Base-by-base conservation (phyloP, 2,888 invertebrate genomes). In the Drymonia ruficornis region DNA sequence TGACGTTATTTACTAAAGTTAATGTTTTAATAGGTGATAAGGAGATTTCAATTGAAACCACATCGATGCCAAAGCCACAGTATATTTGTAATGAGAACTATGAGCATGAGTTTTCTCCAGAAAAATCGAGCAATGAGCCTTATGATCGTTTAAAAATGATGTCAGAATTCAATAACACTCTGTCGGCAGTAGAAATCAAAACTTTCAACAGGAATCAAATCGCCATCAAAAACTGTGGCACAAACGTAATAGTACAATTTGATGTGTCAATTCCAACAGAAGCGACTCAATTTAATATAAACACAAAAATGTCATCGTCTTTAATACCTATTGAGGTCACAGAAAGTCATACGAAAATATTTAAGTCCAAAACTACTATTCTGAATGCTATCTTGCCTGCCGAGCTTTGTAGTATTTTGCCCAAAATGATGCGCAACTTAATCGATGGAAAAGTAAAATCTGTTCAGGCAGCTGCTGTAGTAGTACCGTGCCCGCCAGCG, bases 331-430 rank as follows among this genome's bases (percentile, higher is more conserved):
- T 84, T 9, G 53, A 67, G 16, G 59, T 69, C 43, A 72, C 74
- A 15, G 74, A 81, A 12, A 80, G 72, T 61, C 65, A 81, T 13
- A 79, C 81, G 0, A 83, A 76, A 56, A 62, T 85, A 53, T 86
- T 82, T 48, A 89, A 90, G 76, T 87, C 82, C 64, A 81, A 86
- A 65, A 84, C 78, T 15, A 78, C 79, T 16, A 81, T 91, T 45
- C 46, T 84, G 2, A 90, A 91, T 64, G 80, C 86, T 11, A 74
- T 81, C 56, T 72, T 91, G 47, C 91, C 91, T 8, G 91, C 89
- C 15, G 87, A 90, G 57, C 68, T 91, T 51, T 91, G 91, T 53
- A 85, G 77, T 54, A 78, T 91, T 55, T 57, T 91, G 49, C 91
- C 91, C 12, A 81, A 74, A 65, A 74, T 90, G 61, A 76, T 91